phyloP scores from a whole-genome alignment of 2,888 invertebrate genomes.

The Elaeidobius kamerunicus region DNA sequence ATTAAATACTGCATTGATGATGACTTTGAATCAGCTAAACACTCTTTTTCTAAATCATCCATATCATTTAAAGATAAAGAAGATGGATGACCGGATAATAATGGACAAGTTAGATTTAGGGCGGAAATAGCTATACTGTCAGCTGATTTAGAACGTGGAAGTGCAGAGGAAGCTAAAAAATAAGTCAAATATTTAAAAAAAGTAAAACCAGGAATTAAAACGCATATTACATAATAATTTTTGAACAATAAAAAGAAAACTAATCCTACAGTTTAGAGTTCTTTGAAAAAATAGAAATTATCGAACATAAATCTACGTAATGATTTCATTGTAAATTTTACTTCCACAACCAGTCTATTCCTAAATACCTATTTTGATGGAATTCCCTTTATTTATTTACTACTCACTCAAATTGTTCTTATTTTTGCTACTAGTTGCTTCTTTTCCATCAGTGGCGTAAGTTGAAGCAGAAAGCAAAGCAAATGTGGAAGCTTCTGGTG shows the following conservation, averaged over 20 bases:
- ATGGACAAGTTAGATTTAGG: slow-evolving; percentile 47
- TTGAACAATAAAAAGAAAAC: too few relatives aligned
- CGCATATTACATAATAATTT: too few relatives aligned
- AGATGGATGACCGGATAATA: slow-evolving; percentile 65
- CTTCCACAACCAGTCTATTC: too few relatives aligned
- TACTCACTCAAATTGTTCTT: too few relatives aligned
- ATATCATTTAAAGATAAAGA: slow-evolving; percentile 72
- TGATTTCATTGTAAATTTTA: too few relatives aligned
- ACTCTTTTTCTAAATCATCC: slow-evolving; percentile 60
- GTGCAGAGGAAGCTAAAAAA: slow-evolving; percentile 32
- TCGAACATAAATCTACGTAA: too few relatives aligned
- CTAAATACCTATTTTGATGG: too few relatives aligned
- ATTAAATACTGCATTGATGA: slow-evolving; percentile 36
- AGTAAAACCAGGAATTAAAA: too few relatives aligned
- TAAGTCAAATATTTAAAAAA: neutral
- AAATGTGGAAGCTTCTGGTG: slow-evolving; percentile 82
- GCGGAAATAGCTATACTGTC: slow-evolving; percentile 63
- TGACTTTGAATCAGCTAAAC: slow-evolving; percentile 43
- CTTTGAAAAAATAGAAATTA: too few relatives aligned
- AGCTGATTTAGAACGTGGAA: slow-evolving; percentile 74
- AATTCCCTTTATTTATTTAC: too few relatives aligned
- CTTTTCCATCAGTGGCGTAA: slow-evolving; percentile 42
- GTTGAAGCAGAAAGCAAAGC: slow-evolving; percentile 66
- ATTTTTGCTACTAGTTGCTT: slow-evolving; percentile 1
- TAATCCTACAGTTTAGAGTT: too few relatives aligned